Base-by-base conservation (phyloP, 2,113 vertebrate genomes). In the Bubo blakistoni region DNA sequence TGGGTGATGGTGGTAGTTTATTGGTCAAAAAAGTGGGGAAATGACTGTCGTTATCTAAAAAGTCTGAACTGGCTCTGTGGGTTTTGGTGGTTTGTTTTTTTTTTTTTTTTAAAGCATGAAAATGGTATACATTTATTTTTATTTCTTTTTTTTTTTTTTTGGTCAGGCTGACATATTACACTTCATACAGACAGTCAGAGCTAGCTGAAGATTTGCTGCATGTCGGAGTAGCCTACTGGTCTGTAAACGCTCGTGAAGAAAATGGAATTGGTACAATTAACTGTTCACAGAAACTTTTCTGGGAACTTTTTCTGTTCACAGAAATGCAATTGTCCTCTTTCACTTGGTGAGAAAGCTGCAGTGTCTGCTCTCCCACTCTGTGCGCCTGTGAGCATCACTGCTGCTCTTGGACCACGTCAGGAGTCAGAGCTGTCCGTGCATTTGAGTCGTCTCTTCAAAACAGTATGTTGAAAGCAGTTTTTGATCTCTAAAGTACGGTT, bases 321-420 rank as follows among this genome's bases (percentile, higher is more conserved):
- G 22, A 25, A 57, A 16, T 51, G 52, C 36, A 10, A 1, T 3
- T 80, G 34, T 36, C 30, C 47, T 40, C 52, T 13, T 29, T 17
- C 24, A 5, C 65, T 30, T 5, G 2, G 7, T 65, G 69, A 81
- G 54, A 67, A 59, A 69, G 32, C 67, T 29, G 44, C 40, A 17
- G 40, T 34, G 36, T 38, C 80, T 16, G 8, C 10, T 16, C 3
- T 74, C 58, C 77, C 1, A 0, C 32, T 9, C 30, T 1, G 1
- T 5, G n/a, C 1, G 1, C 46, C 42, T 1, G 1, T 0, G 6
- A 65, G 38, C 40, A 30, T 88, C n/a, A 2, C 57, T 0, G 2
- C 34, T 7, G 54, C 55, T 17, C 46, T 62, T 0, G 1, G n/a
- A 25, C 13, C 15, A 7, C 0, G 0, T 11, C 81, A 21, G 63